phyloP scores from a whole-genome alignment of 2,113 vertebrate genomes.

The Notiomystis cincta region DNA sequence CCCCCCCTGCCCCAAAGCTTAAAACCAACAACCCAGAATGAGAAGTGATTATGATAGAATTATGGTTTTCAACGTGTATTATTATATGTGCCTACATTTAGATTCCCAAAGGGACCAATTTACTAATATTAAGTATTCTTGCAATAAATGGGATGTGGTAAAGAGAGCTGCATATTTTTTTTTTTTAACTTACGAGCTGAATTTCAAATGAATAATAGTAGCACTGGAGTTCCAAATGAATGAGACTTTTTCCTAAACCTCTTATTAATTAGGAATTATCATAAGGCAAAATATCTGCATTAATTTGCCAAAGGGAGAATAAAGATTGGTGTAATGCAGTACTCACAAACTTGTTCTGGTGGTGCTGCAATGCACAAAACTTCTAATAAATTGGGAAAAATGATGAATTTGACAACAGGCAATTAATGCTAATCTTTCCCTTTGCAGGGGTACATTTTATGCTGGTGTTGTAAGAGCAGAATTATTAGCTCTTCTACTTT shows the following conservation, averaged over 20 bases:
- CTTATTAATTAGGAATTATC: constrained; percentile 64
- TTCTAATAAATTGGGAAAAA: constrained; percentile 54
- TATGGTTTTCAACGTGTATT: constrained; percentile 64
- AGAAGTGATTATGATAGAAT: constrained; percentile 74
- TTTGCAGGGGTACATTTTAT: constrained; percentile 43
- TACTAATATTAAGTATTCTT: constrained; percentile 73
- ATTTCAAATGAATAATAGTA: constrained; percentile 68
- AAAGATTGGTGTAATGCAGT: constrained; percentile 50
- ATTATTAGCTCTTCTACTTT: not conserved
- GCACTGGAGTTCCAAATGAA: constrained; percentile 41
- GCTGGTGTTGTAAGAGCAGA: constrained; percentile 28
- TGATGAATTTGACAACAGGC: constrained; percentile 59
- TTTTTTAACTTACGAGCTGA: constrained; percentile 7
- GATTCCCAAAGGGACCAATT: constrained; percentile 81
- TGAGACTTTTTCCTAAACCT: constrained; percentile 49
- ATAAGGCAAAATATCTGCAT: constrained; percentile 54
- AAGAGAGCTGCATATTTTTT: constrained; percentile 20
- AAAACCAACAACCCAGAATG: constrained; percentile 34
- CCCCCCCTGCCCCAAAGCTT: not conserved
- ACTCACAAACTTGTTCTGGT: constrained; percentile 23
- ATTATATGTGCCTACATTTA: constrained; percentile 67
- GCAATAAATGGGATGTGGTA: constrained; percentile 53
- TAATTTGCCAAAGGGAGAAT: constrained; percentile 43
- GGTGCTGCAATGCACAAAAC: constrained; percentile 49
- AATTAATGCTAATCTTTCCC: constrained; percentile 51